These are phyloP conservation scores for Oligia fasciuncula DNA, from an alignment of 2,888 invertebrate genomes.

Conservation along the genomic window DNA sequence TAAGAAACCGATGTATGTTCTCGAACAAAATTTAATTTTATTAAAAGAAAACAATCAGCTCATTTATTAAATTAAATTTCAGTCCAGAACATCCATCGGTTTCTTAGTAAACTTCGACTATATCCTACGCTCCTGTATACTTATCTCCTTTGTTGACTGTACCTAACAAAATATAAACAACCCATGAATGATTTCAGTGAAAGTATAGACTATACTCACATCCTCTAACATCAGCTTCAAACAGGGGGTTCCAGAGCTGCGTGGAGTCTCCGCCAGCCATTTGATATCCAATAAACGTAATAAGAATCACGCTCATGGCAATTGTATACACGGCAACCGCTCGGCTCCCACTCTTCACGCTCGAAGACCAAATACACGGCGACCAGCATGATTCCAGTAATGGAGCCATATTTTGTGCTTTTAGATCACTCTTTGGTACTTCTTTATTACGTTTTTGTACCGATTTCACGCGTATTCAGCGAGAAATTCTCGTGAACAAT, in stretches of 20 bases:
- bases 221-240: constrained; percentile 95
- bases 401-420: constrained; percentile 80
- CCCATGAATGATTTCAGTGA: neutral
- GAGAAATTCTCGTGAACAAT: constrained; percentile 4
- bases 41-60: no score
- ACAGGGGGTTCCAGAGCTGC: constrained; percentile 96
- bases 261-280: constrained; percentile 96
- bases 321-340: constrained; percentile 95
- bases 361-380: constrained; percentile 95
- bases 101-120: no score
- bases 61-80: no score
- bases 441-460: neutral
- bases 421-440: constrained; percentile 10
- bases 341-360: constrained; percentile 93
- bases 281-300: constrained; percentile 93
- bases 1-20: no score
- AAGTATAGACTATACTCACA: constrained; percentile 90
- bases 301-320: constrained; percentile 93
- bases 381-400: constrained; percentile 95
- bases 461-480: constrained; percentile 2
- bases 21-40: no score
- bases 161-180: neutral
- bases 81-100: no score
- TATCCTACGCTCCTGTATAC: no score
- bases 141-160: no score